Evolutionary conservation across 2,113 vertebrate species (phyloP).

Genomic region (Archilochus colubris): DNA sequence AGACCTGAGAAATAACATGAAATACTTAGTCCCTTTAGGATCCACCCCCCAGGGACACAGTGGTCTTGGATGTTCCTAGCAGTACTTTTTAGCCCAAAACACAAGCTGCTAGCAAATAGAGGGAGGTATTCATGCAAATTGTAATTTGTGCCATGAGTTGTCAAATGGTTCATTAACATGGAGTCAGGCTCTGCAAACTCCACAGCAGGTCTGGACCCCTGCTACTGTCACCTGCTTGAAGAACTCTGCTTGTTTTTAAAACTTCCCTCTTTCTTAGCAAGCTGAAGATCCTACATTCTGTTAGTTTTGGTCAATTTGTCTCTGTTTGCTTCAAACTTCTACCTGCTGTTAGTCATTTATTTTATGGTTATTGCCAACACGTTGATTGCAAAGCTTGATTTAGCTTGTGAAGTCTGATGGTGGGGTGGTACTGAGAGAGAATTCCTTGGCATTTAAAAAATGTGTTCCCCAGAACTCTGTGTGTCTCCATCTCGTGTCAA

Average conservation of each 20-base stretch:
- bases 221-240: not conserved
- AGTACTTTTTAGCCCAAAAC: not conserved
- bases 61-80: not conserved
- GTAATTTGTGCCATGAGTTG: not conserved
- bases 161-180: not conserved
- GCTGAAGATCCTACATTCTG: not conserved
- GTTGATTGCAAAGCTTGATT: not conserved
- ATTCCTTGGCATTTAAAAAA: not conserved
- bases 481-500: not conserved
- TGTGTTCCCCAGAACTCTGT: not conserved
- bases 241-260: not conserved
- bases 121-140: not conserved
- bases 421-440: not conserved
- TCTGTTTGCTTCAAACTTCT: not conserved
- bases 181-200: not conserved
- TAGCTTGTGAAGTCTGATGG: not conserved
- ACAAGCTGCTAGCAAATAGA: not conserved
- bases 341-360: not conserved
- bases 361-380: not conserved
- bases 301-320: not conserved
- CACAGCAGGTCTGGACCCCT: not conserved
- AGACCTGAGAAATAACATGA: not conserved
- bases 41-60: not conserved
- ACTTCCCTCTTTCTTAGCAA: not conserved
- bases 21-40: not conserved